Evolutionary conservation across 2,113 vertebrate genomes (phyloP).

Genomic region (Tetrao urogallus): DNA sequence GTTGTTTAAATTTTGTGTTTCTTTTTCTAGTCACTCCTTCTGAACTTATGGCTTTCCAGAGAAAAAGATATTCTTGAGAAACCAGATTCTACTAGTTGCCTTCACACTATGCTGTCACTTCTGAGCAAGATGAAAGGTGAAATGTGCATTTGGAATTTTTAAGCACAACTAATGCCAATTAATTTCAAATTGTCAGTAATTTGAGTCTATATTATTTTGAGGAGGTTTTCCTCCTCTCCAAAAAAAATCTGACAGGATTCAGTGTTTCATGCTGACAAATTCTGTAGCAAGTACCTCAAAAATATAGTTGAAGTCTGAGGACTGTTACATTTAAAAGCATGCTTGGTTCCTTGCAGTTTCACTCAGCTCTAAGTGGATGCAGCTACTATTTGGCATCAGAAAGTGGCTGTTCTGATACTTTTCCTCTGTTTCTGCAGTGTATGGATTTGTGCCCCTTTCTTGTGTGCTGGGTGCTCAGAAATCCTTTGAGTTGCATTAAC

Average conservation of each 20-base stretch:
- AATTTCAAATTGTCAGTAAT: neutral
- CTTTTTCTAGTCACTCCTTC: conserved; percentile 84
- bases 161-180: neutral
- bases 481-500: neutral
- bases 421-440: neutral
- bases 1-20: neutral
- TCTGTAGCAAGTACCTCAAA: neutral
- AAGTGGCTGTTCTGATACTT: rapidly evolving
- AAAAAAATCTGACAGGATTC: neutral
- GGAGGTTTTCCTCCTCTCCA: rapidly evolving
- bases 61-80: conserved; percentile 89
- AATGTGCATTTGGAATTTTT: neutral
- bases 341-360: neutral
- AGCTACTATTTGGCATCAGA: neutral
- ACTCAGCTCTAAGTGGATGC: neutral
- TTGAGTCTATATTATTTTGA: neutral
- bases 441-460: neutral
- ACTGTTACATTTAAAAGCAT: neutral
- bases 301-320: neutral
- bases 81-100: conserved; percentile 79
- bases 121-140: conserved; percentile 94
- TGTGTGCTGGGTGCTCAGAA: neutral
- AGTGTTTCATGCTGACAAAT: neutral
- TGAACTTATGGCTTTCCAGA: conserved; percentile 92
- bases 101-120: conserved; percentile 85